Evolutionary conservation across 2,888 invertebrate genomes (phyloP), one percentile per base, ranked within the genome.

Genomic region (Nomada hirtipes): DNA sequence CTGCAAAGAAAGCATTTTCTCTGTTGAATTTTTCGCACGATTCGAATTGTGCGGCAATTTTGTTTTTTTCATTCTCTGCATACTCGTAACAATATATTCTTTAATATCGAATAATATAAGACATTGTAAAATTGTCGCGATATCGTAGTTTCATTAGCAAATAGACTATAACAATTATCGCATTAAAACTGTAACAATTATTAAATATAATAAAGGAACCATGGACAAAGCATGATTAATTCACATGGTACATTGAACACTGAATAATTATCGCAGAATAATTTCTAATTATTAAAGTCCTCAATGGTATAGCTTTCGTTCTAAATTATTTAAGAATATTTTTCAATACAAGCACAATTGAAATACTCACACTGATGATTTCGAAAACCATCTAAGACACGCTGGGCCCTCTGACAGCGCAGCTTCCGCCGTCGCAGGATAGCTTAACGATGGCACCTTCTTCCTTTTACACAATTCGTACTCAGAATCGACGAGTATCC

Each of bases 391-490:
- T 83, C 95, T 95, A 70, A 97, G 95, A 91, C 95, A 95, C 4
- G 94, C 92, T 0, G 98, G 98, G 0, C 98, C 98, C 85, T 97
- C 97, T 1, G 94, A 94, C 29, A 98, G 94, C 0, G 98, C 97
- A 0, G 96, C 95, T 92, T 97, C 97, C 0, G 97, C 97, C 0
- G 97, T 98, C 0, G 95, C 96, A 0, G 98, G 97, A 94, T 98
- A 98, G 60, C 96, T 96, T 92, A 98, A 93, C 55, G 96, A 96
- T 0, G 96, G 96, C 10, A 94, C 92, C 87, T 93, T 93, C 84
- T 92, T 94, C 65, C 95, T 90, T 79, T 93, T 93, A 88, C 94
- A 94, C 10, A 95, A 87, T 75, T 94, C 94, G 70, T 96, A 96
- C 92, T 96, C 95, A 0, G 96, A 95, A 91, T 95, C 96, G 29